Evolutionary conservation across 2,113 vertebrate species (phyloP).

Genomic region (Labrus mixtus): DNA sequence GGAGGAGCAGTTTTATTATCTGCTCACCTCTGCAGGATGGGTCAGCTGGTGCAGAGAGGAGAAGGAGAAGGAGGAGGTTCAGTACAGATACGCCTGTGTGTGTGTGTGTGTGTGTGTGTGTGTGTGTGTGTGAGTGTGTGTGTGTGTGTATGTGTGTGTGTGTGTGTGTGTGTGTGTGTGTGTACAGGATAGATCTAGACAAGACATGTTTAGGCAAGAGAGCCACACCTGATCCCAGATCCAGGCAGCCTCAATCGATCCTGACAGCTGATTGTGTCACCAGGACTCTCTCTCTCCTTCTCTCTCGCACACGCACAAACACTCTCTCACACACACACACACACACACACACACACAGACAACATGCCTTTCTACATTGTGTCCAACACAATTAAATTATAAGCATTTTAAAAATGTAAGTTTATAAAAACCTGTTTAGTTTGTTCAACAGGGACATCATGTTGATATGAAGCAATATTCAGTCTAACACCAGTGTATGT

Average conservation of each 20-base stretch:
- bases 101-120: neutral
- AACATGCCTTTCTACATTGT: no score
- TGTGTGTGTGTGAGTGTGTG: constrained; percentile 21
- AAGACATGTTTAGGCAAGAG: constrained; percentile 45
- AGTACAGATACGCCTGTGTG: neutral
- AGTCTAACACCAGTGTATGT: no score
- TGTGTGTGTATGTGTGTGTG: constrained; percentile 31
- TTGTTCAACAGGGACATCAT: no score
- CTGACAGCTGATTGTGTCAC: constrained; percentile 74
- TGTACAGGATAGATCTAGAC: constrained; percentile 17
- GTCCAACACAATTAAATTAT: no score
- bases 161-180: constrained; percentile 18
- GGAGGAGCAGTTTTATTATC: constrained; percentile 61
- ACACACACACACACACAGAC: no score
- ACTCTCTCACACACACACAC: no score
- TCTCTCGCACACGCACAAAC: no score
- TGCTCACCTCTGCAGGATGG: constrained; percentile 69
- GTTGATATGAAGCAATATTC: no score
- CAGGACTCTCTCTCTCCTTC: neutral
- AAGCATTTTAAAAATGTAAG: no score
- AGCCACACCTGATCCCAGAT: constrained; percentile 49
- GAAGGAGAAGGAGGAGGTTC: neutral
- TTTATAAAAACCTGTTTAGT: no score
- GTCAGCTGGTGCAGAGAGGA: constrained; percentile 68
- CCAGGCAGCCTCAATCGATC: constrained; percentile 53